These are phyloP conservation scores for Pristionchus arcanus DNA, from an alignment of 2,888 invertebrate genomes.

Conservation along the genomic window DNA sequence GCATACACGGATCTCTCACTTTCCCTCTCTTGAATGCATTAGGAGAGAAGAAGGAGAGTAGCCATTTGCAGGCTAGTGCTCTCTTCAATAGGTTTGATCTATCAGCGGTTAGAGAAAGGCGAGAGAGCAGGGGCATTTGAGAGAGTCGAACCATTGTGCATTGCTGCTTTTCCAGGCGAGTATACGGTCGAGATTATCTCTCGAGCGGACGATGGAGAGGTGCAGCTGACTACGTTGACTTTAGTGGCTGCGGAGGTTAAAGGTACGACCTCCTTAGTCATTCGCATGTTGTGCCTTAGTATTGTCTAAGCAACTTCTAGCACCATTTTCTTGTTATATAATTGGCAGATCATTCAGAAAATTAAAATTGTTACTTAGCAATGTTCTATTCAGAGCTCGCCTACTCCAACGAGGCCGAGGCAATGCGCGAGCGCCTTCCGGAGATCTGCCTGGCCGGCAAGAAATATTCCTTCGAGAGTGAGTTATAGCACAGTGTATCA, in stretches of 20 bases:
- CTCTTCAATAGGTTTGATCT: not conserved
- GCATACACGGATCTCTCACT: conserved; percentile 27
- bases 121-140: not conserved
- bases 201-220: conserved; percentile 59
- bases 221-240: conserved; percentile 45
- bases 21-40: conserved; percentile 29
- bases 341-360: too few species aligned
- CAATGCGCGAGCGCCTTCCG: conserved; percentile 61
- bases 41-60: not conserved
- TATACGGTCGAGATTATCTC: conserved; percentile 72
- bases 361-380: too few species aligned
- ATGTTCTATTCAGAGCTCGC: conserved; percentile 36
- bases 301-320: too few species aligned
- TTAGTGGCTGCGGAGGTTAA: not conserved
- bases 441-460: conserved; percentile 66
- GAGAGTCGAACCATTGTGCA: not conserved
- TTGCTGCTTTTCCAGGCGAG: conserved; percentile 63
- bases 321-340: too few species aligned
- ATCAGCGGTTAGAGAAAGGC: not conserved
- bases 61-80: not conserved
- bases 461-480: conserved; percentile 69
- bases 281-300: too few species aligned
- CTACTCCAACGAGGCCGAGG: not conserved
- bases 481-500: too few species aligned
- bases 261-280: not conserved